Conservation (phyloP, 2,888 invertebrate genomes). For the Erynnis tages region DNA sequence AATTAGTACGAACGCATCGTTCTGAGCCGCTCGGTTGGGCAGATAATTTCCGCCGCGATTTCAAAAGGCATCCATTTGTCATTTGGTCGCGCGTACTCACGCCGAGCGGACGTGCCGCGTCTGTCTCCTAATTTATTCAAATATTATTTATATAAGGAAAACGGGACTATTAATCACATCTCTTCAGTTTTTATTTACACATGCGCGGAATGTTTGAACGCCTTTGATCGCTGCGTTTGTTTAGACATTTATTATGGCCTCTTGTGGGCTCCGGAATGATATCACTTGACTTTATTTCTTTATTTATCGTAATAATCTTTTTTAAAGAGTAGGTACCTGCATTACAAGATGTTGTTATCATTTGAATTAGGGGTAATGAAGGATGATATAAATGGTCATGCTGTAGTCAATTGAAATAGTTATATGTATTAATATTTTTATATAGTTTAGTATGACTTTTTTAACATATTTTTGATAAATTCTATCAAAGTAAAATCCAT, state of each 20-base stretch:
- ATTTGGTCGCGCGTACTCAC: constrained; percentile 72
- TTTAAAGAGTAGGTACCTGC: too few species aligned
- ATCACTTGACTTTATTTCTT: neutral
- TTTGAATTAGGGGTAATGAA: too few species aligned
- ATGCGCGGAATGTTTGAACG: constrained; percentile 57
- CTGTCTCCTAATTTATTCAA: constrained; percentile 77
- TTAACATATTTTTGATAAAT: too few species aligned
- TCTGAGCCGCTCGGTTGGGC: constrained; percentile 75
- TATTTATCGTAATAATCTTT: neutral
- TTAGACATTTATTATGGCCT: constrained; percentile 56
- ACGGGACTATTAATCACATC: constrained; percentile 78
- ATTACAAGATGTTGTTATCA: too few species aligned
- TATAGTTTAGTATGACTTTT: too few species aligned
- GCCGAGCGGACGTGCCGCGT: constrained; percentile 67
- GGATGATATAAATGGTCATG: too few species aligned
- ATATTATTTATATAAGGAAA: constrained; percentile 81
- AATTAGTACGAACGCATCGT: constrained; percentile 75
- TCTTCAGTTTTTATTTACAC: constrained; percentile 77
- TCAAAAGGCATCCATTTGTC: constrained; percentile 80
- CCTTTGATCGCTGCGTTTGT: constrained; percentile 67
- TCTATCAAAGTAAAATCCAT: too few species aligned
- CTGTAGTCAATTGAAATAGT: too few species aligned
- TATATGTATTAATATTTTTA: too few species aligned
- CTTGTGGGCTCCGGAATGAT: constrained; percentile 18
- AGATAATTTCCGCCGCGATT: constrained; percentile 79